Percentiles rank a stretch among this genome's conserved stretches.
These are phyloP conservation scores for Beroe ovata DNA, from an alignment of 37 sponge, comb jelly and placozoan genomes.

Conservation along the genomic window DNA sequence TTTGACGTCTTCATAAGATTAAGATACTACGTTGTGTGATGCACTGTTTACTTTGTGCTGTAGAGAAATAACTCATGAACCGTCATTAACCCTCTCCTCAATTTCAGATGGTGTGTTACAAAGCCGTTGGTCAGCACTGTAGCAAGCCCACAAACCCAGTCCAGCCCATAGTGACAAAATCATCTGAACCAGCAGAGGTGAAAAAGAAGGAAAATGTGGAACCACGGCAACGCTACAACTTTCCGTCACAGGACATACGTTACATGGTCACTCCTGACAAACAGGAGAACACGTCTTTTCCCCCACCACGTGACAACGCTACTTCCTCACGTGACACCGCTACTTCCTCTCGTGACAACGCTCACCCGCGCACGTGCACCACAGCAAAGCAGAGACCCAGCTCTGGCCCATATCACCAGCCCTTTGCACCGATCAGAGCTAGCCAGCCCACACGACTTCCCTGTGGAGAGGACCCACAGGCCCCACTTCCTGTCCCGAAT, in stretches of 20 bases:
- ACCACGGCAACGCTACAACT: too few species aligned
- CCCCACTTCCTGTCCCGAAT: background rate
- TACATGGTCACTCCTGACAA: background rate
- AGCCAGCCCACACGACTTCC: background rate
- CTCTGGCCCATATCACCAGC: background rate
- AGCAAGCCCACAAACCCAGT: conserved; percentile 29
- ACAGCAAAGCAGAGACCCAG: background rate
- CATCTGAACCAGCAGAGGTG: background rate
- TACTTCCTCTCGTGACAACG: background rate
- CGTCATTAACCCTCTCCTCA: background rate
- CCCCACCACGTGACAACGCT: background rate
- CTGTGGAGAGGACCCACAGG: background rate
- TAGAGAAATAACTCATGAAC: too few species aligned
- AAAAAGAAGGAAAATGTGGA: too few species aligned
- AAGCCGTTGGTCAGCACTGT: background rate
- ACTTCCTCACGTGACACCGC: too few species aligned
- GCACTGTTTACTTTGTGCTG: too few species aligned
- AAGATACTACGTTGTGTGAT: too few species aligned
- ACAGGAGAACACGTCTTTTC: background rate
- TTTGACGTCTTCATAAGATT: too few species aligned
- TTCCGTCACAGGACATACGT: conserved; percentile 20
- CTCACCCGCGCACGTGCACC: background rate
- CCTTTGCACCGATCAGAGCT: background rate
- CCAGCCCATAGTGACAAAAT: background rate
- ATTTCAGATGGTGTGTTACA: conserved; percentile 58